Base-by-base conservation (phyloP, 2,113 vertebrate species). In the Rhinopithecus roxellana region DNA sequence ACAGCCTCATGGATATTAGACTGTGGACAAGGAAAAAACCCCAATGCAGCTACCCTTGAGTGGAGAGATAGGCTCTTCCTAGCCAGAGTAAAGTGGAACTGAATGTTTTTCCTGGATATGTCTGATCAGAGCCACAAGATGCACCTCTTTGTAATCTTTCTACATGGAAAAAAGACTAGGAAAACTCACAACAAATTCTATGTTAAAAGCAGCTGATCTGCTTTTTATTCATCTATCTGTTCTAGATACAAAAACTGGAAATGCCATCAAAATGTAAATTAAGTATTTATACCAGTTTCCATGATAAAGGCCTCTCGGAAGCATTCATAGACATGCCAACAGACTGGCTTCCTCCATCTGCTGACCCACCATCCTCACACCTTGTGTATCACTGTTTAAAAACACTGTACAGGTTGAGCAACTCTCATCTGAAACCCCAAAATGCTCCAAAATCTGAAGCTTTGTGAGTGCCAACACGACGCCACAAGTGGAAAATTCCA, bases 21-120 rank as follows among this genome's bases (percentile, higher is more conserved):
- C n/a, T 25, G 30, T 25, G 35, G 48, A 78, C 43, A 38, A 48
- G 10, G 14, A 57, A 16, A 74, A 7, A 50, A 2, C 35, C 1
- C 22, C 4, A 0, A 6, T 0, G 3, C 22, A 30, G 18, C 20
- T 2, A 3, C 22, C 9, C 10, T 43, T 48, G 3, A 12, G 6
- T 1, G 2, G 20, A 69, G 32, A 1, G 1, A 16, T 1, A 4
- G 50, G 40, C 52, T 64, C 4, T 30, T 35, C 32, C 35, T 13
- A 35, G 27, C 40, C 57, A 38, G 25, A 40, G 30, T 22, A 50
- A 57, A 77, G 22, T 8, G 6, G 4, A 14, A 8, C 13, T 35
- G 0, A 22, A 7, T 10, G 8, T 1, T n/a, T 38, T 4, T 40
- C 69, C 72, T 23, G 7, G 6, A 11, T 1, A 0, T 25, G 25